Evolutionary conservation across 2,113 vertebrate species (phyloP).

Genomic region (Promerops cafer): DNA sequence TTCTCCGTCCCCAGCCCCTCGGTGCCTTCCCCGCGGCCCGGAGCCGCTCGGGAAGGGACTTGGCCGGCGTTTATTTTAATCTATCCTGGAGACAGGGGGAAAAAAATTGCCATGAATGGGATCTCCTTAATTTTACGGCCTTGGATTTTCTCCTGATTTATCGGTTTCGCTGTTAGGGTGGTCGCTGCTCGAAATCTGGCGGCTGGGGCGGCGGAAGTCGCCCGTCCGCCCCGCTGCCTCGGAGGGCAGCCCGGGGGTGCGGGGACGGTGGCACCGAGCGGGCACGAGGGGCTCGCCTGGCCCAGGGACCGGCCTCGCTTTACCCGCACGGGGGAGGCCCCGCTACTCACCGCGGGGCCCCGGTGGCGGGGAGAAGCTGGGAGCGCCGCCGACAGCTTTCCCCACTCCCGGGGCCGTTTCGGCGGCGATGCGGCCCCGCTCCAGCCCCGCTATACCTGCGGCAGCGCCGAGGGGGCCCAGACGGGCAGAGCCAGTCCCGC

Average conservation of each 20-base stretch:
- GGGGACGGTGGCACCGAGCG: background rate
- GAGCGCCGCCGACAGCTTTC: background rate
- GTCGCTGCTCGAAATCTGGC: background rate
- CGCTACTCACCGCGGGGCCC: background rate
- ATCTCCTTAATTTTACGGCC: background rate
- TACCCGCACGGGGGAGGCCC: background rate
- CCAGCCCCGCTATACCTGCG: background rate
- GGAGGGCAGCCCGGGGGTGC: background rate
- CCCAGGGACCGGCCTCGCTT: background rate
- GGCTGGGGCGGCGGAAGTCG: background rate
- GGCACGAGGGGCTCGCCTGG: background rate
- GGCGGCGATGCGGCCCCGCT: background rate
- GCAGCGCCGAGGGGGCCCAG: background rate
- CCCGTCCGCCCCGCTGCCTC: background rate
- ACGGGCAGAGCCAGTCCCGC: background rate
- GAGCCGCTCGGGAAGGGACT: background rate
- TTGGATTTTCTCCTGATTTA: background rate
- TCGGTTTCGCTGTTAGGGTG: background rate
- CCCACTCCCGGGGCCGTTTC: background rate
- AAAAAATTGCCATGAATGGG: background rate
- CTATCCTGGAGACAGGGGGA: rapidly evolving
- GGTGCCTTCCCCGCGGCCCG: background rate
- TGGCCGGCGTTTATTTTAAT: background rate
- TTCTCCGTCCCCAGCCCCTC: background rate
- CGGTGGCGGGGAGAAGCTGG: background rate